Percentiles rank a stretch among this genome's conserved stretches.
phyloP scores from a whole-genome alignment of 2,888 invertebrate genomes.

The Blastobasis adustella region DNA sequence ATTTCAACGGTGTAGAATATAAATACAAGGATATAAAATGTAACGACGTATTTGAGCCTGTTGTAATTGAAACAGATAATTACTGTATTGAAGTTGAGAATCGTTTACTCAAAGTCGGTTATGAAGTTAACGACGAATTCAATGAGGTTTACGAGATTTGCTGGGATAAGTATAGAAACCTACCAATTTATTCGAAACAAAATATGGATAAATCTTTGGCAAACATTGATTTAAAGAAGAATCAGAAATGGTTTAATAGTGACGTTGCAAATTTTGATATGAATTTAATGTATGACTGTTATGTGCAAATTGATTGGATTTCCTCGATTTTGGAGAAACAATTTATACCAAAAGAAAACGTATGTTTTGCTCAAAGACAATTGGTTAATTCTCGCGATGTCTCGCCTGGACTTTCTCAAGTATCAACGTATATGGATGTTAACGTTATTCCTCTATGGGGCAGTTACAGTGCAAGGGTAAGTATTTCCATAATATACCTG shows the following conservation, averaged over 20 bases:
- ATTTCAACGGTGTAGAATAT: conserved; percentile 16
- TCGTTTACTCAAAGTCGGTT: conserved; percentile 30
- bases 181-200: conserved; percentile 30
- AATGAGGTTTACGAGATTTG: conserved; percentile 36
- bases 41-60: conserved; percentile 19
- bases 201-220: conserved; percentile 17
- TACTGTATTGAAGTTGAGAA: conserved; percentile 22
- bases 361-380: conserved; percentile 38
- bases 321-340: conserved; percentile 12
- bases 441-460: conserved; percentile 50
- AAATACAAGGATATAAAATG: conserved; percentile 34
- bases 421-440: conserved; percentile 30
- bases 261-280: conserved; percentile 20
- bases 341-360: conserved; percentile 22
- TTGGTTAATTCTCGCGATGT: conserved; percentile 39
- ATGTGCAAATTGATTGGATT: conserved; percentile 21
- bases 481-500: background rate
- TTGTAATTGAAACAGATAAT: conserved; percentile 13
- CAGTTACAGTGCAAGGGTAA: conserved; percentile 21
- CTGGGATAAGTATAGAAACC: conserved; percentile 21
- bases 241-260: conserved; percentile 21
- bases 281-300: conserved; percentile 30
- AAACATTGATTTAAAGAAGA: conserved; percentile 9
- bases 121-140: conserved; percentile 11
- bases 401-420: conserved; percentile 31